Conservation (phyloP, 23 tunicate genomes). For the Styela clava region DNA sequence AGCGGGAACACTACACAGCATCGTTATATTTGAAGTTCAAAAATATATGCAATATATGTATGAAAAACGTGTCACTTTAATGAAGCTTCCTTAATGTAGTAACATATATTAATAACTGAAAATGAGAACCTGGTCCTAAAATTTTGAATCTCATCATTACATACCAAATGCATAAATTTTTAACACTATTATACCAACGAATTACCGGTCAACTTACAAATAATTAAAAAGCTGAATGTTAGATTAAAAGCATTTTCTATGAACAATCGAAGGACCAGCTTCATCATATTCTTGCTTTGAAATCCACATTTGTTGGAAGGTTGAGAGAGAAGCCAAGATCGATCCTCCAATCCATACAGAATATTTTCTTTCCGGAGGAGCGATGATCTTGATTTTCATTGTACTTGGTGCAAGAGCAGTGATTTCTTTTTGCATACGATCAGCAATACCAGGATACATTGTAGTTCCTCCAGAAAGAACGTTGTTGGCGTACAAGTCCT, state of each 20-base stretch:
- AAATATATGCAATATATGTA: too few species aligned
- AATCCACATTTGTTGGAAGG: constrained; percentile 94
- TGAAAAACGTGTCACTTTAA: too few species aligned
- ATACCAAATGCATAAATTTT: too few species aligned
- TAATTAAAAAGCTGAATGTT: too few species aligned
- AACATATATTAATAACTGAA: too few species aligned
- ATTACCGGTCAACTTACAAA: too few species aligned
- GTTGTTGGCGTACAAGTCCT: constrained; percentile 82
- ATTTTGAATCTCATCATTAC: too few species aligned
- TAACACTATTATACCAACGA: too few species aligned
- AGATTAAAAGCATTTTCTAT: neutral
- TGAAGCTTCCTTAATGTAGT: too few species aligned
- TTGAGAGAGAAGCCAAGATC: constrained; percentile 84
- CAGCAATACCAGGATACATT: constrained; percentile 69
- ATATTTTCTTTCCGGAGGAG: constrained; percentile 23
- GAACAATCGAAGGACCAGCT: constrained; percentile 53
- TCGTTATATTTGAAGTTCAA: too few species aligned
- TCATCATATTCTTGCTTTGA: constrained; percentile 91
- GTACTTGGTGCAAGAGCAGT: constrained; percentile 18
- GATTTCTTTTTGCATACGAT: constrained; percentile 24
- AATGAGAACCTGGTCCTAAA: too few species aligned
- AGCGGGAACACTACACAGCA: too few species aligned
- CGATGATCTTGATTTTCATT: constrained; percentile 39
- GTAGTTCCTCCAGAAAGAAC: constrained; percentile 91
- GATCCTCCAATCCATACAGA: constrained; percentile 17